These are phyloP conservation scores for Pteropus rufus DNA, from an alignment of 2,797 vertebrate species.

Conservation along the genomic window DNA sequence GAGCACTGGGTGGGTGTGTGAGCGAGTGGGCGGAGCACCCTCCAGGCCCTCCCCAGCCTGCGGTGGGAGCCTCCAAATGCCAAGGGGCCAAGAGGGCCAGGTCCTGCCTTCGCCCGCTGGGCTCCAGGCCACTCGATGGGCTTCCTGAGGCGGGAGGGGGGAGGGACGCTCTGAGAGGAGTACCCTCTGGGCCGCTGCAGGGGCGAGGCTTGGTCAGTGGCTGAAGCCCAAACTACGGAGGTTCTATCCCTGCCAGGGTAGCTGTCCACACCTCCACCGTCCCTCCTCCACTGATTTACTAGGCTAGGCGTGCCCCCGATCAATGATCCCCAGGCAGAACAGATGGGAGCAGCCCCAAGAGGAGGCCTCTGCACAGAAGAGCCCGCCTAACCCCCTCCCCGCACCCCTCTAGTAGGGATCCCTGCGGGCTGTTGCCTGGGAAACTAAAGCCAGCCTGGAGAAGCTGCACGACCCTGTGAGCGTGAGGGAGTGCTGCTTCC, in stretches of 20 bases:
- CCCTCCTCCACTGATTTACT: conserved; percentile 7
- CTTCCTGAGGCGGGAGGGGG: fast-evolving
- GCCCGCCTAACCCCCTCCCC: neutral
- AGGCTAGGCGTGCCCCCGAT: neutral
- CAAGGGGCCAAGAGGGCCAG: neutral
- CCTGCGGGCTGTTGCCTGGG: conserved; percentile 44
- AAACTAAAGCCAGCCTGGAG: conserved; percentile 8
- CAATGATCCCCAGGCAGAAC: neutral
- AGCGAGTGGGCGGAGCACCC: neutral
- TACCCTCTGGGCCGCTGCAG: neutral
- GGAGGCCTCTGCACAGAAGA: conserved; percentile 21
- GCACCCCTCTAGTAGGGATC: neutral
- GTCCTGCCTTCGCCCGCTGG: neutral
- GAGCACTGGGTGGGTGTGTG: fast-evolving
- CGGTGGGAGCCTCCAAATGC: neutral
- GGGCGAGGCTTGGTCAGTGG: neutral
- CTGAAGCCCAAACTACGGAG: conserved; percentile 44
- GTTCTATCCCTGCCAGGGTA: neutral
- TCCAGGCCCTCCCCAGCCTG: neutral
- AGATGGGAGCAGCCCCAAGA: neutral
- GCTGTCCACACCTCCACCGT: neutral
- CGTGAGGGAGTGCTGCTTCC: neutral
- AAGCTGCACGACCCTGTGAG: neutral
- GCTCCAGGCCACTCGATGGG: neutral
- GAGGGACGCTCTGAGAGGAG: neutral